A percentile compares a stretch with the other conserved stretches of the same genome.
These are phyloP conservation scores for Diaperis boleti DNA, from an alignment of 2,888 invertebrate species.

Conservation along the genomic window DNA sequence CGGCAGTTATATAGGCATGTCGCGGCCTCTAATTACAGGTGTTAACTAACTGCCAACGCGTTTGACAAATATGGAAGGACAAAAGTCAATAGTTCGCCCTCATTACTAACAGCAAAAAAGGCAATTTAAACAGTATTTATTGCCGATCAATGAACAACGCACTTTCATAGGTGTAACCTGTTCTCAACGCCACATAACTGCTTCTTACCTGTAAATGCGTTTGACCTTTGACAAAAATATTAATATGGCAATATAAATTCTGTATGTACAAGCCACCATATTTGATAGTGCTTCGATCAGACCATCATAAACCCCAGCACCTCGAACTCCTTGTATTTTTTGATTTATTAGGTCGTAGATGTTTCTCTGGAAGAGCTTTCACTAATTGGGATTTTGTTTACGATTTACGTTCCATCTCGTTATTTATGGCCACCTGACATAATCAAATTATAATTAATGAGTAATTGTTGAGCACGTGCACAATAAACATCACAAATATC, in stretches of 20 bases:
- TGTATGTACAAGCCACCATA: background rate
- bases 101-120: conserved; percentile 20
- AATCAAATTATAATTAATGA: conserved; percentile 33
- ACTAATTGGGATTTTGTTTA: conserved; percentile 5
- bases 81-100: conserved; percentile 31
- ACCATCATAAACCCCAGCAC: background rate
- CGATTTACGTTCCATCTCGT: conserved; percentile 3
- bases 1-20: background rate
- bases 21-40: conserved; percentile 6
- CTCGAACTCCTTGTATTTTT: background rate
- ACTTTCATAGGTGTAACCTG: conserved; percentile 15
- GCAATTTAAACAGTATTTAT: conserved; percentile 21
- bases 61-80: conserved; percentile 28
- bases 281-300: conserved; percentile 2
- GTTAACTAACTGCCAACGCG: conserved; percentile 29
- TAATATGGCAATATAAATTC: conserved; percentile 11
- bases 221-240: conserved; percentile 31
- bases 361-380: background rate
- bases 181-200: conserved; percentile 16
- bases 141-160: conserved; percentile 7
- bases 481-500: conserved; percentile 35
- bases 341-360: conserved; percentile 1
- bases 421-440: conserved; percentile 14
- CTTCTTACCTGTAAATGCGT: conserved; percentile 11
- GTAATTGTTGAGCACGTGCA: conserved; percentile 34